Evolutionary conservation across 2,113 vertebrate species (phyloP), one percentile per base, ranked within the genome.

Genomic region (Siniperca chuatsi): DNA sequence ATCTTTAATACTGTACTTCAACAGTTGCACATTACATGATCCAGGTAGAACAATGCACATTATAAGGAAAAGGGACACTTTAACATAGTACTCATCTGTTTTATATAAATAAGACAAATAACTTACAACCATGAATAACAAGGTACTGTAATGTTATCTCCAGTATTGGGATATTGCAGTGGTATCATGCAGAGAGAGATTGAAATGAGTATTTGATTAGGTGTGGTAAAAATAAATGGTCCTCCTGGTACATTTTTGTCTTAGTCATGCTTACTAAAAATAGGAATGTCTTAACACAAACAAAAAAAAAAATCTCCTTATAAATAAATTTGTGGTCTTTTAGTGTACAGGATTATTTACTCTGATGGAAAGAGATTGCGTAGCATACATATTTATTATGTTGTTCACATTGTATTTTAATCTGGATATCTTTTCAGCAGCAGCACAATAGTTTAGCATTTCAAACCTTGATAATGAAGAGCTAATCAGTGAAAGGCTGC

Each of bases 81-180:
- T 20, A 55, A 95, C 94, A 96, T 96, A 96, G 94, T 94, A 90
- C 90, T 95, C 93, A 94, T 93, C 93, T 95, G 91, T 85, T 92
- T 70, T 92, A 94, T 96, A 96, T 97, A 97, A 97, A 97, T 97
- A 96, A 96, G 94, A 97, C 95, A 96, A 97, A 97, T 97, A 97
- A 97, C 94, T 94, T 96, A 96, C 94, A 97, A 95, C 95, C 96
- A 92, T 96, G 95, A 96, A 93, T 90, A 95, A 96, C 95, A 96
- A 95, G 93, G 95, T 95, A 95, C 95, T 93, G 83, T 95, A 95
- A 95, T 95, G 94, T 94, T 95, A 94, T 93, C 95, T 13, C 13
- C 44, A 79, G 57, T 35, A 40, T 60, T 92, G 92, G 94, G 94
- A 95, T 93, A 95, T 95, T 96, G 95, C 95, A 95, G 95, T 96